Evolutionary conservation across 2,888 invertebrate species (phyloP), one percentile per base, ranked within the genome.

Genomic region (Drosophila siamana): DNA sequence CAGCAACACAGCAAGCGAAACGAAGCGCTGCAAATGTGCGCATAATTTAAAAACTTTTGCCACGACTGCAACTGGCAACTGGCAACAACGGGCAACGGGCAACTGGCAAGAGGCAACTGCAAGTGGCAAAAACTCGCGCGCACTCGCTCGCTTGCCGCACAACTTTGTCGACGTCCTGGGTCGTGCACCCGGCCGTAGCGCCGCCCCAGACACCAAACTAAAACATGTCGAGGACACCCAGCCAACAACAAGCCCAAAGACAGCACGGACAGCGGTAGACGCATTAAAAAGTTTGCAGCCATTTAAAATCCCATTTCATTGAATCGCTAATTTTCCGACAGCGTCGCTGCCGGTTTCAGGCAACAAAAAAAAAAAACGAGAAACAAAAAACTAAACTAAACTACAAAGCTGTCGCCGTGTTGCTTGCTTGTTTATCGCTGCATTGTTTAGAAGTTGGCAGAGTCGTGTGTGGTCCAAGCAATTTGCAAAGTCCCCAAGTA

Each of bases 251-350:
- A 28, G 9, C 43, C 33, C 22, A 33, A 15, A 22, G 24, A 13
- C 30, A 19, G 28, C 60, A 51, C 24, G 43, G 48, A 63, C 46
- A 59, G 60, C 69, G 67, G 59, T 48, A 80, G 85, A 83, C 78
- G 78, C 88, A 89, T 89, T 88, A 86, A 88, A 88, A 89, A 88
- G 81, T 88, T 89, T 88, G 76, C 86, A 80, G 86, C 90, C 86
- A 89, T 89, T 88, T 88, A 88, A 89, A 89, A 89, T 89, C 85
- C 88, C 90, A 89, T 89, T 87, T 88, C 89, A 88, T 89, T 88
- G 90, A 88, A 89, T 89, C 90, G 87, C 88, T 89, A 88, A 88
- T 88, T 89, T 89, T 84, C 74, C 87, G 84, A 83, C 89, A 78
- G 51, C 69, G 74, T 60, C 71, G 69, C 68, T 71, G 64, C 68